Evolutionary conservation across 1,140 invertebrate genomes (phyloP), one percentile per base, ranked within the genome.

Genomic region (Gonioctena quinquepunctata): DNA sequence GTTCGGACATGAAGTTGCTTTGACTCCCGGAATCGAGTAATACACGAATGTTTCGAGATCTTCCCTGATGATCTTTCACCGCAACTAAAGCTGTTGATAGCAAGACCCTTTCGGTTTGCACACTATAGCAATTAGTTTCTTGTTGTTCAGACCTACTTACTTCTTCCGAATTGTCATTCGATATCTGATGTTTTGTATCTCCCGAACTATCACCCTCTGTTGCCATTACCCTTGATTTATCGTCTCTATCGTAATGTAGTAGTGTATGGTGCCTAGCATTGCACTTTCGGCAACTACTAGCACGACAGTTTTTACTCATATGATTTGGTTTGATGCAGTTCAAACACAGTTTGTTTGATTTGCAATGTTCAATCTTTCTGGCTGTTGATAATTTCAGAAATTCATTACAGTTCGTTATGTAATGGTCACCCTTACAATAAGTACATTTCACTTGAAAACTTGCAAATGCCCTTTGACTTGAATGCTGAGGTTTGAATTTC

Each of bases 121-220:
- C n/a, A n/a, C n/a, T 42, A 13, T 42, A n/a, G 8, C 0, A n/a
- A 42, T n/a, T 56, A 71, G 21, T 33, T 28, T 19, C 56, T 56
- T 48, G 66, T 69, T 54, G 52, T 61, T 62, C 67, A 63, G 8
- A 22, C 11, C 16, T 68, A 69, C n/a, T n/a, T n/a, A n/a, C n/a
- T n/a, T n/a, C n/a, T n/a, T n/a, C n/a, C n/a, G n/a, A n/a, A n/a
- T n/a, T n/a, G n/a, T n/a, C n/a, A n/a, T n/a, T n/a, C n/a, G n/a
- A n/a, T n/a, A n/a, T n/a, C n/a, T n/a, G n/a, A n/a, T n/a, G n/a
- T n/a, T 16, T 49, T 22, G 19, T 69, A 64, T 18, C 57, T 63
- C n/a, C 3, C 3, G 4, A 63, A 8, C 42, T 57, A 57, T 49
- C 22, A 16, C 5, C 6, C 11, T 13, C 8, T 21, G 19, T 19